These are phyloP conservation scores for Silurus lanzhouensis DNA, from an alignment of 2,797 vertebrate genomes.

Conservation along the genomic window DNA sequence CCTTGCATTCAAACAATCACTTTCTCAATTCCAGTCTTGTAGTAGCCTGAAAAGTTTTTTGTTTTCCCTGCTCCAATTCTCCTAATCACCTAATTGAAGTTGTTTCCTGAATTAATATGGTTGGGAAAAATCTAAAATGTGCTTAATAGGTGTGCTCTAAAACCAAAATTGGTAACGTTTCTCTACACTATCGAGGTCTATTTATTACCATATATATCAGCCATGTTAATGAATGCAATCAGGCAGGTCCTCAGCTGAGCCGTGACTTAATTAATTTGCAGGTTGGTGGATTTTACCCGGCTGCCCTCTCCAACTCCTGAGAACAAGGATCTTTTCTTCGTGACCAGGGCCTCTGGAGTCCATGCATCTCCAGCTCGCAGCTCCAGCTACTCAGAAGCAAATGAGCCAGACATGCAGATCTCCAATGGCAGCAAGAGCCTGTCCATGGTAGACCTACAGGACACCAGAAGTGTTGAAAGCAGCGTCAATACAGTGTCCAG, in stretches of 20 bases:
- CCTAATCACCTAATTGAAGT: neutral
- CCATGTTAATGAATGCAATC: conserved; percentile 20
- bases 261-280: conserved; percentile 61
- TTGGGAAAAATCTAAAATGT: neutral
- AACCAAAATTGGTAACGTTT: neutral
- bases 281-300: conserved; percentile 95
- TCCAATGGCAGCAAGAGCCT: conserved; percentile 89
- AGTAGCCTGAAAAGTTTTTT: neutral
- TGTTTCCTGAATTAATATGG: neutral
- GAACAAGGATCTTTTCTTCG: conserved; percentile 89
- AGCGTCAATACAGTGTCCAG: conserved; percentile 74
- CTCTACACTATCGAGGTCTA: neutral
- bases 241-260: conserved; percentile 4
- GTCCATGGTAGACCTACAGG: conserved; percentile 92
- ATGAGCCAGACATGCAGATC: conserved; percentile 85
- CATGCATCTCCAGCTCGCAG: conserved; percentile 86
- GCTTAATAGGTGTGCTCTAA: neutral
- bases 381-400: conserved; percentile 90
- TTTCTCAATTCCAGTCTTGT: neutral
- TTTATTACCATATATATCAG: conserved; percentile 22
- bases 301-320: conserved; percentile 97
- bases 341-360: conserved; percentile 86
- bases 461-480: conserved; percentile 72
- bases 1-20: neutral
- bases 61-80: neutral